These are phyloP conservation scores for Actinia equina DNA, from an alignment of 64 coral and sea anemone genomes.

Conservation along the genomic window DNA sequence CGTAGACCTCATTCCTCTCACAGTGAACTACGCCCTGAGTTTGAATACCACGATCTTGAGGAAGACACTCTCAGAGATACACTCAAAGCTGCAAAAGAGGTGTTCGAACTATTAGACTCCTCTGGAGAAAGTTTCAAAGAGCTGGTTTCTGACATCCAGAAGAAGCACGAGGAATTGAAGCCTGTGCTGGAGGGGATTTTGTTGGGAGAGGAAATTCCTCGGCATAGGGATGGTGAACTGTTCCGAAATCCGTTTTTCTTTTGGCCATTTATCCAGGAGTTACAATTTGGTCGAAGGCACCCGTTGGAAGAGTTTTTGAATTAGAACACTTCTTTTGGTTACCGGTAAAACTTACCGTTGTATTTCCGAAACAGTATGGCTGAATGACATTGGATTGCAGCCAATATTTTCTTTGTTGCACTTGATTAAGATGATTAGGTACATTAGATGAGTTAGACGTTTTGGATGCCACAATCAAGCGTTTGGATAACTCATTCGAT, in stretches of 20 bases:
- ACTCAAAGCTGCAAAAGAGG: not conserved
- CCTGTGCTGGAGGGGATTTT: slow-evolving; percentile 11
- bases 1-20: not conserved
- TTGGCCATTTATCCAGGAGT: slow-evolving; percentile 17
- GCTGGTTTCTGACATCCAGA: not conserved
- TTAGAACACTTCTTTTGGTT: not conserved
- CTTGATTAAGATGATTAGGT: too few species aligned
- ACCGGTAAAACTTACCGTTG: too few species aligned
- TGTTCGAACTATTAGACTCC: not conserved
- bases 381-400: too few species aligned
- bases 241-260: slow-evolving; percentile 24
- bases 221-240: not conserved
- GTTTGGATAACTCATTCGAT: too few species aligned
- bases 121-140: not conserved
- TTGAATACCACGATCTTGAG: slow-evolving; percentile 3
- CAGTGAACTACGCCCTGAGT: slow-evolving; percentile 1
- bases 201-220: not conserved
- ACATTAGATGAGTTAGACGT: too few species aligned
- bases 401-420: too few species aligned
- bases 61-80: slow-evolving; percentile 6
- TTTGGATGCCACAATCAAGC: too few species aligned
- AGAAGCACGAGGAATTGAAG: not conserved
- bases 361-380: too few species aligned
- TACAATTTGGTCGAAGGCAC: not conserved
- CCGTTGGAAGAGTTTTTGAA: not conserved